Conservation (phyloP, 2,888 invertebrate species). For the Polia nebulosa region DNA sequence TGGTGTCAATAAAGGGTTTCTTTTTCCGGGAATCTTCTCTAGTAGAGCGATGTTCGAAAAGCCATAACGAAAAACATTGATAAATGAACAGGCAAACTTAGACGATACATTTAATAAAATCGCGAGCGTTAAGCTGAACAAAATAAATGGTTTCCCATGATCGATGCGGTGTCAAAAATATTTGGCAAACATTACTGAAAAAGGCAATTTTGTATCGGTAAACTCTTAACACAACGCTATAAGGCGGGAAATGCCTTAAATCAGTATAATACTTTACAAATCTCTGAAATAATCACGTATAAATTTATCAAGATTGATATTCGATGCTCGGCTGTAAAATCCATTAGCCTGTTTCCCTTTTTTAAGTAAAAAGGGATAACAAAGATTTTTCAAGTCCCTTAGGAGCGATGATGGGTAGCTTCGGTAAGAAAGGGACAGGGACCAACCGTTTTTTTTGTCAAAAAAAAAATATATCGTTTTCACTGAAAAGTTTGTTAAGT, state of each 20-base stretch:
- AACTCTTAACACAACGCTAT: neutral
- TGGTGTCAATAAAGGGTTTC: too few relatives aligned
- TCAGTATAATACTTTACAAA: slow-evolving; percentile 3
- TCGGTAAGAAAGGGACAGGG: slow-evolving; percentile 8
- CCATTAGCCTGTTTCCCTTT: slow-evolving; percentile 42
- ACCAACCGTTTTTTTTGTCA: slow-evolving; percentile 8
- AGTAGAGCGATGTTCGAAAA: neutral
- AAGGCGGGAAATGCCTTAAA: slow-evolving; percentile 33
- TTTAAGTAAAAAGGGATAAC: slow-evolving; percentile 26
- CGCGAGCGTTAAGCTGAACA: slow-evolving; percentile 23
- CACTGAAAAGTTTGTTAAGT: slow-evolving; percentile 28
- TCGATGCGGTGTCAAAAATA: slow-evolving; percentile 52
- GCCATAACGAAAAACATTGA: slow-evolving; percentile 12
- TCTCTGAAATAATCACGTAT: slow-evolving; percentile 31
- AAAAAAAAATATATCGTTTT: slow-evolving; percentile 38
- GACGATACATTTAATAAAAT: slow-evolving; percentile 41
- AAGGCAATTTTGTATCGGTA: neutral
- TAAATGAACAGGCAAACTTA: slow-evolving; percentile 30
- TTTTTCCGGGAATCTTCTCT: neutral
- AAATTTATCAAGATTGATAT: slow-evolving; percentile 45
- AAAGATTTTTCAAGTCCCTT: slow-evolving; percentile 23
- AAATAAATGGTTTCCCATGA: slow-evolving; percentile 52
- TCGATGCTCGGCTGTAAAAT: slow-evolving; percentile 37
- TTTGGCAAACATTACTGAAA: slow-evolving; percentile 29
- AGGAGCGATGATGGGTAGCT: slow-evolving; percentile 27